phyloP scores from a whole-genome alignment of 2,797 vertebrate genomes.

The Lindbergichthys nudifrons region DNA sequence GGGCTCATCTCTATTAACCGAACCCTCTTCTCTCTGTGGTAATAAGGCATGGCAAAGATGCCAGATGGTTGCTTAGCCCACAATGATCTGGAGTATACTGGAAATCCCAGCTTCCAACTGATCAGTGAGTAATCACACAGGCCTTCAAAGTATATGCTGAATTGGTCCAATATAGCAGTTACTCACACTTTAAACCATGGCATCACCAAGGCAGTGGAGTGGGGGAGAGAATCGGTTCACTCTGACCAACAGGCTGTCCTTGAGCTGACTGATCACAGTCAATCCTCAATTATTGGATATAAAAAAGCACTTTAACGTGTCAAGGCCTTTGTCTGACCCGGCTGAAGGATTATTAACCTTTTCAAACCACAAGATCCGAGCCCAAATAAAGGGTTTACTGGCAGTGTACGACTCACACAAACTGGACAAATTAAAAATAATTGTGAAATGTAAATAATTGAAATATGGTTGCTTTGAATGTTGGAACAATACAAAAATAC shows the following conservation, averaged over 20 bases:
- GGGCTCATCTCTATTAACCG: conserved; percentile 57
- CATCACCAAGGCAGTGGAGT: conserved; percentile 15
- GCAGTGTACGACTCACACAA: conserved; percentile 1
- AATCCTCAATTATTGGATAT: conserved; percentile 62
- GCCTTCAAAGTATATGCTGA: conserved; percentile 23
- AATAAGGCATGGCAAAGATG: conserved; percentile 46
- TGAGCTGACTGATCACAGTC: conserved; percentile 56
- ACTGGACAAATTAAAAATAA: conserved; percentile 5
- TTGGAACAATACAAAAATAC: neutral
- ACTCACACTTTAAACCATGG: conserved; percentile 15
- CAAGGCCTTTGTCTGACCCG: conserved; percentile 27
- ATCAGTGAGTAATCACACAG: conserved; percentile 32
- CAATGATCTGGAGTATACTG: conserved; percentile 26
- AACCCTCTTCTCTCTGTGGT: conserved; percentile 34
- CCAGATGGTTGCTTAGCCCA: conserved; percentile 48
- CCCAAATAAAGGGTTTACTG: neutral
- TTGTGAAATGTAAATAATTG: conserved; percentile 16
- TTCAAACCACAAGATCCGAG: neutral
- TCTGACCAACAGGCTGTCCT: conserved; percentile 26
- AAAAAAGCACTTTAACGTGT: conserved; percentile 36
- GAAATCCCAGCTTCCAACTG: conserved; percentile 3
- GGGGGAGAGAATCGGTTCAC: too few species aligned
- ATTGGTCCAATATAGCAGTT: conserved; percentile 22
- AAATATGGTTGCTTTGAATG: neutral
- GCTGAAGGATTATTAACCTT: conserved; percentile 37